Conservation (phyloP, 2,113 vertebrate genomes). For the Dendrocopos noguchii region DNA sequence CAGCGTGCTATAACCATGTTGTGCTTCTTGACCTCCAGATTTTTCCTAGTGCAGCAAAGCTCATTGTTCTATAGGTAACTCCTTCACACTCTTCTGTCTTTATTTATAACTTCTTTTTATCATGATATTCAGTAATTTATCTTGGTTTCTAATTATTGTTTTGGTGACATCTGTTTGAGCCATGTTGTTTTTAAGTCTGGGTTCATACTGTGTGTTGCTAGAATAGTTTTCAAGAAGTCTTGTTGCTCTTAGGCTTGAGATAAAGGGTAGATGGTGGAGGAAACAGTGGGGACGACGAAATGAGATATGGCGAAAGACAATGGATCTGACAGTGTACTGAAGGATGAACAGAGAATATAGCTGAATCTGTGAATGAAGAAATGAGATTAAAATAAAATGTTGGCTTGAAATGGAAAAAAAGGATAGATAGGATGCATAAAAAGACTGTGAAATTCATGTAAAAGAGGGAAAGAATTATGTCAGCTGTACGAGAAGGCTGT, state of each 20-base stretch:
- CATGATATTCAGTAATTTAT: neutral
- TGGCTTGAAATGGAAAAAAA: neutral
- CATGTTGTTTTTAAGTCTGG: neutral
- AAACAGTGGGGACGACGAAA: neutral
- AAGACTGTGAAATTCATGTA: neutral
- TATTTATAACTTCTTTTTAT: neutral
- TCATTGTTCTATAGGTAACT: neutral
- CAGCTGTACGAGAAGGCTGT: neutral
- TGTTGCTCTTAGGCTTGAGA: neutral
- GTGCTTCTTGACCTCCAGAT: neutral
- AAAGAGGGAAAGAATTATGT: neutral
- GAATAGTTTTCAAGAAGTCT: neutral
- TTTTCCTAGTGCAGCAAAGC: neutral
- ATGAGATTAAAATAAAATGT: neutral
- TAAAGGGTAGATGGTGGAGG: neutral
- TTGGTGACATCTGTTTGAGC: neutral
- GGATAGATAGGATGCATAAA: neutral
- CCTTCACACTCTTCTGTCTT: neutral
- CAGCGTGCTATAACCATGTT: neutral
- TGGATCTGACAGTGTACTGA: neutral
- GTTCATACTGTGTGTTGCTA: neutral
- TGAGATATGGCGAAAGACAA: neutral
- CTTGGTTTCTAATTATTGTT: neutral
- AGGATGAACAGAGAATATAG: neutral
- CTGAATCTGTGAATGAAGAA: neutral